These are phyloP conservation scores for Lamprologus lemairii DNA, from an alignment of 2,113 vertebrate species.

Conservation along the genomic window DNA sequence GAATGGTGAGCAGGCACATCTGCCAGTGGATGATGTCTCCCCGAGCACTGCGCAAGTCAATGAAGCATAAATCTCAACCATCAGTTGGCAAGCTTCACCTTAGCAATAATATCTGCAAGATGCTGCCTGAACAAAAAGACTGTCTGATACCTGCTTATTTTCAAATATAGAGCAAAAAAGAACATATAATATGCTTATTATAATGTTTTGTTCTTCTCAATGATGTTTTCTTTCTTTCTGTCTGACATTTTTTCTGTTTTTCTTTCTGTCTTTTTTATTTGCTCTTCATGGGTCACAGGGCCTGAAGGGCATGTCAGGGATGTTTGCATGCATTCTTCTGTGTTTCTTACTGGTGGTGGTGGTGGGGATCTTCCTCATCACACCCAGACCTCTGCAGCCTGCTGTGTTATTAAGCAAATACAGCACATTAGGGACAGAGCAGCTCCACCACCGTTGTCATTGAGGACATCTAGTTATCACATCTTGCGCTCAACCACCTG, in stretches of 20 bases:
- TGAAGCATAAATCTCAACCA: slow-evolving; percentile 39
- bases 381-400: slow-evolving; percentile 46
- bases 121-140: neutral
- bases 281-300: slow-evolving; percentile 40
- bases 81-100: slow-evolving; percentile 44
- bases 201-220: neutral
- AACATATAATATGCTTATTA: neutral
- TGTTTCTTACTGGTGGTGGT: neutral
- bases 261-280: neutral
- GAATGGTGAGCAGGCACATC: slow-evolving; percentile 62
- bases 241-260: neutral
- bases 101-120: slow-evolving; percentile 12
- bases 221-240: neutral
- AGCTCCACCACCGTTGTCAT: slow-evolving; percentile 56
- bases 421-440: slow-evolving; percentile 51
- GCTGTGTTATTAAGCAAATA: slow-evolving; percentile 64
- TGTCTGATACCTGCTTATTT: neutral
- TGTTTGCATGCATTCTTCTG: slow-evolving; percentile 9
- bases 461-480: slow-evolving; percentile 72
- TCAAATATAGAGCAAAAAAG: neutral
- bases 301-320: slow-evolving; percentile 1
- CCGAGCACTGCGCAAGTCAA: slow-evolving; percentile 28
- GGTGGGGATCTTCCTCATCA: slow-evolving; percentile 28
- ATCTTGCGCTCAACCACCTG: slow-evolving; percentile 66
- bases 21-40: slow-evolving; percentile 55